Evolutionary conservation across 2,888 invertebrate species (phyloP).

Genomic region (Hemistola chrysoprasaria): DNA sequence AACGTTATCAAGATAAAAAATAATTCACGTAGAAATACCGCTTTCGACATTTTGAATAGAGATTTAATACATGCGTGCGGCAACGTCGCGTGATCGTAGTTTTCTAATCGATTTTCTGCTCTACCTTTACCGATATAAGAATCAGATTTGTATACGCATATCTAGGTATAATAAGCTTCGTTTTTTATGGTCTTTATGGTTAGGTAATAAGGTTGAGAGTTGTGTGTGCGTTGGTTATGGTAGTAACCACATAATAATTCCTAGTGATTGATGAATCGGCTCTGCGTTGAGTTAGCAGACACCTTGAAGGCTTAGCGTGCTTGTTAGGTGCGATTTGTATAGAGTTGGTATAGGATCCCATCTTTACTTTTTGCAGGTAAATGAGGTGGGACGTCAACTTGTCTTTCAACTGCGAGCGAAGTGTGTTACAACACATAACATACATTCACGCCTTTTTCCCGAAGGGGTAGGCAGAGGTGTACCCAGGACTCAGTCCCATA

Average conservation of each 20-base stretch:
- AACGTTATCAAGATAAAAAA: constrained; percentile 27
- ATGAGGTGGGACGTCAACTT: constrained; percentile 7
- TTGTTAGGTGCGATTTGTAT: constrained; percentile 30
- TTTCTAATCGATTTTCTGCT: constrained; percentile 18
- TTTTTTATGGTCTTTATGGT: constrained; percentile 2
- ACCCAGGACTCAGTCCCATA: too few relatives aligned
- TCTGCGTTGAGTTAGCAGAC: constrained; percentile 34
- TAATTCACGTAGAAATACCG: constrained; percentile 27
- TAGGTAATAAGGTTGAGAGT: constrained; percentile 9
- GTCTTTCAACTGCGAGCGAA: constrained; percentile 4
- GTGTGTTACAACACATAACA: not conserved
- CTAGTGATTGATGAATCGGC: constrained; percentile 57
- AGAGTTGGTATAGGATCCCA: constrained; percentile 8
- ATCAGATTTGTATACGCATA: not conserved
- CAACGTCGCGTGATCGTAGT: constrained; percentile 23
- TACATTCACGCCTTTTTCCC: too few relatives aligned
- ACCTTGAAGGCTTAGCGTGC: constrained; percentile 28
- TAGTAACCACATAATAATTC: constrained; percentile 50
- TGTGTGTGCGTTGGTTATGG: not conserved
- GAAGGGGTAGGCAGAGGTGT: too few relatives aligned
- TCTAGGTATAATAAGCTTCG: too few relatives aligned
- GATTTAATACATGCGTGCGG: constrained; percentile 31
- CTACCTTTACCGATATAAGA: constrained; percentile 8
- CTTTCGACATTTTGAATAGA: constrained; percentile 31
- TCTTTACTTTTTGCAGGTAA: constrained; percentile 7